These are phyloP conservation scores for Tenthredo mesomela DNA, from an alignment of 2,888 invertebrate species.

Conservation along the genomic window DNA sequence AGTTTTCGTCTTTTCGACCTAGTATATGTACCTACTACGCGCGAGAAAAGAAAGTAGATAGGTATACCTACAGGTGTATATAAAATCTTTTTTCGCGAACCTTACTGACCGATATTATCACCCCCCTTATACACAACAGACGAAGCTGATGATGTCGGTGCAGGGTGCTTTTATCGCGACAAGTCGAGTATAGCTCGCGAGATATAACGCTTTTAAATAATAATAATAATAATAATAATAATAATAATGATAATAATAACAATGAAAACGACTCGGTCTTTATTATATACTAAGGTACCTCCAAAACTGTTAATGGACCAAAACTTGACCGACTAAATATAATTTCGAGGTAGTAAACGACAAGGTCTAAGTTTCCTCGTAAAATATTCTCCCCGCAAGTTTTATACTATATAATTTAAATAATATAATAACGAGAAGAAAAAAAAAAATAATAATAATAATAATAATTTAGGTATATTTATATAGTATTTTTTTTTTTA, in stretches of 20 bases:
- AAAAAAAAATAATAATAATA: not conserved
- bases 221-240: not conserved
- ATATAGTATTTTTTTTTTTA: slow-evolving; percentile 34
- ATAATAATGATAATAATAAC: slow-evolving; percentile 11
- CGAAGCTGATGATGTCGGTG: not conserved
- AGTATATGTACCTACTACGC: too few species aligned
- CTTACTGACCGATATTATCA: not conserved
- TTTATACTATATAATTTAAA: slow-evolving; percentile 12
- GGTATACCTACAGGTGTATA: not conserved
- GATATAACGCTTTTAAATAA: slow-evolving; percentile 17
- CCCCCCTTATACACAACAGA: not conserved
- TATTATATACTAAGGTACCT: not conserved
- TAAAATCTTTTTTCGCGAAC: not conserved
- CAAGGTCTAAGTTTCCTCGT: not conserved
- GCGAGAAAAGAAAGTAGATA: not conserved
- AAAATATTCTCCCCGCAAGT: not conserved
- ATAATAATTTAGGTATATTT: not conserved
- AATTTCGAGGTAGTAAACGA: not conserved
- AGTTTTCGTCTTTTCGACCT: slow-evolving; percentile 9
- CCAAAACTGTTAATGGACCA: slow-evolving; percentile 17
- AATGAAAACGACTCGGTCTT: slow-evolving; percentile 19
- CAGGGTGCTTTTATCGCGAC: not conserved
- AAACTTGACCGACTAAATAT: slow-evolving; percentile 24
- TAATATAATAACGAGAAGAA: not conserved
- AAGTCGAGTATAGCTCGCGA: not conserved